phyloP scores from a whole-genome alignment of 2,113 vertebrate genomes.

The Rhizomys pruinosus region DNA sequence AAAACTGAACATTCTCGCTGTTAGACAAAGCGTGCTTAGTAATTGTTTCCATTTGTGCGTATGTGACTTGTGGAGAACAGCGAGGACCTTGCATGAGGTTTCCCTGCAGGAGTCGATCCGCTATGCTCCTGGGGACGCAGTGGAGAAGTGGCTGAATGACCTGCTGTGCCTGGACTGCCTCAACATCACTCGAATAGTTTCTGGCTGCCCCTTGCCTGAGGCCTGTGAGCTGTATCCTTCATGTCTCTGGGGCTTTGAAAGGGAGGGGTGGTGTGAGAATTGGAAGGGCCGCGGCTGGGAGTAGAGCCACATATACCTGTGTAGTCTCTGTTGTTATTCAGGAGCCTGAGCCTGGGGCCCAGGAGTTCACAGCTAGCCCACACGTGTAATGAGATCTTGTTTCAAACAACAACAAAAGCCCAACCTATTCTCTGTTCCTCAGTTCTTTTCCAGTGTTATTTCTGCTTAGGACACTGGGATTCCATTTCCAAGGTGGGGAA shows the following conservation, averaged over 20 bases:
- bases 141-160: constrained; percentile 98
- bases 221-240: constrained; percentile 96
- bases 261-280: background rate
- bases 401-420: background rate
- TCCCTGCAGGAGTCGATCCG: constrained; percentile 97
- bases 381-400: background rate
- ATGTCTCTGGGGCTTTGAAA: rapidly evolving
- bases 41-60: background rate
- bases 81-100: constrained; percentile 92
- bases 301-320: background rate
- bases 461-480: background rate
- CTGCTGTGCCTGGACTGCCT: constrained; percentile 97
- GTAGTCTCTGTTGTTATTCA: background rate
- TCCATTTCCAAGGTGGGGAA: background rate
- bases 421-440: background rate
- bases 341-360: background rate
- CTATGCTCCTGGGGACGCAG: constrained; percentile 93
- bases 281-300: background rate
- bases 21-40: background rate
- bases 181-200: constrained; percentile 94
- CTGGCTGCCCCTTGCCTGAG: constrained; percentile 96
- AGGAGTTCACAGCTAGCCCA: background rate
- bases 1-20: background rate
- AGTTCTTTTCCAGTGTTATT: background rate
- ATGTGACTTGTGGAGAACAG: constrained; percentile 80